Base-by-base conservation (phyloP, 2,888 invertebrate species). In the Parasteatoda lunata region DNA sequence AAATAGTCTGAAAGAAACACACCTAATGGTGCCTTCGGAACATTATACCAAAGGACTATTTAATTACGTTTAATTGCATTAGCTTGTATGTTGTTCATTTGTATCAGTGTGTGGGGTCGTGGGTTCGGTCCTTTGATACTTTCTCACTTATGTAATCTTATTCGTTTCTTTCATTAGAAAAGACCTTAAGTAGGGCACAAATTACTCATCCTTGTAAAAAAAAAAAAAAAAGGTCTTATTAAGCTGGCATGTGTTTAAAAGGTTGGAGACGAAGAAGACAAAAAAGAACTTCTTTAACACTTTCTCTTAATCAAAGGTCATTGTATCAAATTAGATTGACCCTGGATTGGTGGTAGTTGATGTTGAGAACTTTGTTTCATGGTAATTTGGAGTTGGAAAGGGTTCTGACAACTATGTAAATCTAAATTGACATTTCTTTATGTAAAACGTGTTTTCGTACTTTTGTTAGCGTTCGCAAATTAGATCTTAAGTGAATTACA, bases 21-120 rank as follows among this genome's bases (percentile, higher is more conserved):
- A 13, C 9, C 9, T 59, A 13, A n/a, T 13, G n/a, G 59, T 9
- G 11, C 59, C 9, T 59, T 13, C 11, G 64, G 59, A 75, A 64
- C 64, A 54, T 64, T 75, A 45, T 82, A 70, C 64, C 59, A 76
- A 70, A 64, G 59, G 47, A 59, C 64, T 59, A 68, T 75, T 82
- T 82, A 82, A 82, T 82, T 82, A 69, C 45, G 13, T 45, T 48
- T 82, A 82, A 82, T 82, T 82, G 70, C 59, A 70, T 82, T 82
- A 82, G 69, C 82, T 76, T 9, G 47, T 51, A 45, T 30, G 30
- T 69, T 77, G 68, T 77, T 45, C 30, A n/a, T 51, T 72, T 52
- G 15, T 72, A 15, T 15, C n/a, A n/a, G 51, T 13, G 72, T 48
- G 15, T n/a, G 15, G 51, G 72, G 72, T 72, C 72, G 30, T 15